Evolutionary conservation across 2,888 invertebrate genomes (phyloP).

Genomic region (Sminthurides aquaticus): DNA sequence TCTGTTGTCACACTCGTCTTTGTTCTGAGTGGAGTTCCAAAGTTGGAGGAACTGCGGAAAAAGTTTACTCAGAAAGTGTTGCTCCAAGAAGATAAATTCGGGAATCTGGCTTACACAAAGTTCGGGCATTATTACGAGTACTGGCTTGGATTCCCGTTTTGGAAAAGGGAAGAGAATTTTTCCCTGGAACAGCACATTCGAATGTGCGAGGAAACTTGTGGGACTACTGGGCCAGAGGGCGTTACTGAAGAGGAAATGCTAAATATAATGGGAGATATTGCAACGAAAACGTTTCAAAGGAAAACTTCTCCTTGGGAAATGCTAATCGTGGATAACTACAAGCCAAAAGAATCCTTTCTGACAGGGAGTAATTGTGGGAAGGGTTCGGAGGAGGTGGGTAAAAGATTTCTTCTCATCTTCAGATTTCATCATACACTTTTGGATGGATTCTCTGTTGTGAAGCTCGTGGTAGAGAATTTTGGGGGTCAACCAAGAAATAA

Average conservation of each 20-base stretch:
- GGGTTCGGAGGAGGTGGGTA: background rate
- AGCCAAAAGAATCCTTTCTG: background rate
- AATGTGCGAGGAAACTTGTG: conserved; percentile 17
- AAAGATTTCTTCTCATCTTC: conserved; percentile 25
- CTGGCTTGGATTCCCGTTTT: conserved; percentile 37
- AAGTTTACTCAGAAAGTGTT: conserved; percentile 22
- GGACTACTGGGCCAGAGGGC: background rate
- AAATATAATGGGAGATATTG: conserved; percentile 23
- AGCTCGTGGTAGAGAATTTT: conserved; percentile 15
- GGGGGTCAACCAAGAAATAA: background rate
- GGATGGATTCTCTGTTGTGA: conserved; percentile 15
- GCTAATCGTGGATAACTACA: conserved; percentile 27
- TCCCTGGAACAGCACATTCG: conserved; percentile 29
- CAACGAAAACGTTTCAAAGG: conserved; percentile 25
- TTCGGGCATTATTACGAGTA: conserved; percentile 32
- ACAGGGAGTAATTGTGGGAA: background rate
- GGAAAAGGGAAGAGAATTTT: conserved; percentile 32
- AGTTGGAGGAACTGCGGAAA: conserved; percentile 7
- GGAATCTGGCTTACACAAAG: conserved; percentile 27
- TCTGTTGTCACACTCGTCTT: conserved; percentile 20
- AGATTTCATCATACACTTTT: conserved; percentile 34
- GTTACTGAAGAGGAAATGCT: conserved; percentile 30
- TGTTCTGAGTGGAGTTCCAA: conserved; percentile 7
- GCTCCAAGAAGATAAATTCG: conserved; percentile 22
- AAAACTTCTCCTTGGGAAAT: conserved; percentile 35